A percentile compares a stretch with the other conserved stretches of the same genome.
These are phyloP conservation scores for Sylvietta virens DNA, from an alignment of 2,113 vertebrate genomes.

Conservation along the genomic window DNA sequence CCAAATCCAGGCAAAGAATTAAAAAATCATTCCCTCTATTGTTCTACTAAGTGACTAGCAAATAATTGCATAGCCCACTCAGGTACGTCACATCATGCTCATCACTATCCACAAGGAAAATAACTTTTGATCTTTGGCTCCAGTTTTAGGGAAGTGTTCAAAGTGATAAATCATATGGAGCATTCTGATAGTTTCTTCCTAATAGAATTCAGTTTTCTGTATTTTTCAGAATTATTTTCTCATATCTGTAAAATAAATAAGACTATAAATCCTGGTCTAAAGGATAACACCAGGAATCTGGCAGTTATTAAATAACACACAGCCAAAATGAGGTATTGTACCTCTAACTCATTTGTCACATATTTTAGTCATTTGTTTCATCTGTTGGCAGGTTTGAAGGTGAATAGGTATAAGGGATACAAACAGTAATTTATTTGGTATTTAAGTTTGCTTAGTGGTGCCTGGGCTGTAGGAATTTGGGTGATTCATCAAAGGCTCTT, in stretches of 20 bases:
- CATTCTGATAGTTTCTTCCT: background rate
- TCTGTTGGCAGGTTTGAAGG: background rate
- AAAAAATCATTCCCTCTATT: background rate
- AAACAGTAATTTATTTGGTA: background rate
- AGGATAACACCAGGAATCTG: background rate
- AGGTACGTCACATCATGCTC: background rate
- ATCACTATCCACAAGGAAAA: constrained; percentile 1
- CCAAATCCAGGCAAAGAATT: background rate
- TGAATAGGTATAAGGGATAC: background rate
- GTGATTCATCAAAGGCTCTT: background rate
- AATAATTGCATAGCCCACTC: background rate
- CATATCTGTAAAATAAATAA: background rate
- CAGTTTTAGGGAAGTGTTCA: background rate
- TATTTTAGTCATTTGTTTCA: background rate
- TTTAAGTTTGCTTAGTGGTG: background rate
- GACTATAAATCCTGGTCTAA: background rate
- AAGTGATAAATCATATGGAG: background rate
- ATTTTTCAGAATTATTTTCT: constrained; percentile 17
- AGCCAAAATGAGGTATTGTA: background rate
- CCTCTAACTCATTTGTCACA: background rate
- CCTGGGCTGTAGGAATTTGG: background rate
- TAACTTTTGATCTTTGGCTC: background rate
- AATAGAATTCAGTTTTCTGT: background rate
- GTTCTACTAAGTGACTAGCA: background rate
- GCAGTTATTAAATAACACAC: background rate